Base-by-base conservation (phyloP, 2,797 vertebrate species). In the Clarias platycephalus region DNA sequence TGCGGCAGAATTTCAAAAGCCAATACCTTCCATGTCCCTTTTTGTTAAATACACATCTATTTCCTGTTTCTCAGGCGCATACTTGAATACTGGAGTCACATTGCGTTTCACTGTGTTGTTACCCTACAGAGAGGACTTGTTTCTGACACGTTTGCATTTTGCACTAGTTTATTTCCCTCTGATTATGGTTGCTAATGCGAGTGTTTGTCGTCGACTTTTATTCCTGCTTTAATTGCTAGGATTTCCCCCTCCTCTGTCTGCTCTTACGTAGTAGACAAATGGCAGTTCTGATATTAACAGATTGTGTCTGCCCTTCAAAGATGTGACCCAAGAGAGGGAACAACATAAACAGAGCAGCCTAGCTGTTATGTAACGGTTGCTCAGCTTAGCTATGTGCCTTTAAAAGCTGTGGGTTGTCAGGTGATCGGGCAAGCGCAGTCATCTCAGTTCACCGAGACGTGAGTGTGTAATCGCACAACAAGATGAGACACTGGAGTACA, bases 341-440 rank as follows among this genome's bases (percentile, higher is more conserved):
- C 78, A 81, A 83, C 60, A 84, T 53, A 87, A 90, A 81, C 84
- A 72, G 76, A 84, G 81, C 86, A 86, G 90, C 85, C 75, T 83
- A 88, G 86, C 57, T 89, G 86, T 93, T 93, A 92, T 88, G 89
- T 90, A 94, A 94, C 89, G 31, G 89, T 88, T 88, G 80, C 83
- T 57, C 72, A 83, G 87, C 85, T 86, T 78, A 91, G 93, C 89
- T 90, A 91, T 95, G 94, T 94, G 92, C 93, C 95, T 95, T 95
- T 96, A 96, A 95, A 95, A 94, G 68, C 92, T 92, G 92, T 87
- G 91, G 92, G 91, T 83, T 91, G 94, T 95, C 94, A 95, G 94
- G 94, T 95, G 94, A 95, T 93, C 90, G 64, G 89, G 92, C 90
- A 92, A 90, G 89, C 92, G 91, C 92, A 90, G 93, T 89, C 88